These are phyloP conservation scores for Polydesmus complanatus DNA, from an alignment of 2,888 invertebrate species.

Conservation along the genomic window DNA sequence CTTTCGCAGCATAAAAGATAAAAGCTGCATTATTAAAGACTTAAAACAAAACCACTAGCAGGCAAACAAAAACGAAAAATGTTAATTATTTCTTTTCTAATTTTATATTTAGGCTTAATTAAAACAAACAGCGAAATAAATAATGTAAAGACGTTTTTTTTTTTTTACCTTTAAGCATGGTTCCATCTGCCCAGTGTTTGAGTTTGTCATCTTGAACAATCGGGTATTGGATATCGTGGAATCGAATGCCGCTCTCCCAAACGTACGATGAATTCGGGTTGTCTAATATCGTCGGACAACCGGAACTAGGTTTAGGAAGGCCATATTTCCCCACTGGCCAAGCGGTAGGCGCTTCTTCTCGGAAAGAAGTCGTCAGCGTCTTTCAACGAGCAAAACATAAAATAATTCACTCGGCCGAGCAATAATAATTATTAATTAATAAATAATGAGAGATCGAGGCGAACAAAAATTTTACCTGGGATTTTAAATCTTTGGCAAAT, in stretches of 20 bases:
- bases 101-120: too few relatives aligned
- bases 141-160: too few relatives aligned
- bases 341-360: background rate
- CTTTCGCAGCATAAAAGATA: too few relatives aligned
- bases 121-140: too few relatives aligned
- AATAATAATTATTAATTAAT: too few relatives aligned
- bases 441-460: background rate
- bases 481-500: conserved; percentile 11
- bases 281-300: conserved; percentile 21
- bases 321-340: conserved; percentile 25
- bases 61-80: background rate
- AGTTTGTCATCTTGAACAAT: conserved; percentile 22
- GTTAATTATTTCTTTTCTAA: too few relatives aligned
- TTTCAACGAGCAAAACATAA: background rate
- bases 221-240: conserved; percentile 23
- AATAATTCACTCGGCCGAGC: background rate
- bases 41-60: background rate
- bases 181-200: conserved; percentile 23
- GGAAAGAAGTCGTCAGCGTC: background rate
- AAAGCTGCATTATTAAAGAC: too few relatives aligned
- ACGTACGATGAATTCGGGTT: conserved; percentile 1
- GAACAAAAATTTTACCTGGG: background rate
- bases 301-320: conserved; percentile 23
- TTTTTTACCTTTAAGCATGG: conserved; percentile 22
- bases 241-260: conserved; percentile 23